Evolutionary conservation across 2,888 invertebrate genomes (phyloP), one percentile per base, ranked within the genome.

Genomic region (Mythimna ferrago): DNA sequence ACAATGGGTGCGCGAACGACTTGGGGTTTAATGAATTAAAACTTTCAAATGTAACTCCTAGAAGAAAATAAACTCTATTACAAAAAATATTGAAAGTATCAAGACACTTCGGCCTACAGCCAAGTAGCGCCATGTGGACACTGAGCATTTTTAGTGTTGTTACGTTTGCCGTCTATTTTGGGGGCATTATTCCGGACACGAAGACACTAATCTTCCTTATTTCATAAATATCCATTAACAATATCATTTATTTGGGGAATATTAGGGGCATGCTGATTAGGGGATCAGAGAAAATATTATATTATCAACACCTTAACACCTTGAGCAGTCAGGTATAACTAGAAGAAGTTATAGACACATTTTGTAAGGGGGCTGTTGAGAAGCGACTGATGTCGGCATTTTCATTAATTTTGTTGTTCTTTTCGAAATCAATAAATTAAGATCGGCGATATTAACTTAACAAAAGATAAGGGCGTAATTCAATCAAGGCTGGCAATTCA

Each of bases 141-240:
- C 85, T 89, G 87, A 91, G 89, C 89, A 92, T 93, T 92, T 92
- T 91, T 91, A 90, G 89, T 89, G 89, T 89, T 89, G 90, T 89
- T 89, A 86, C 77, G 44, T 77, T 84, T 66, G 72, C 69, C 81
- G 85, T 90, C 86, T 91, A 90, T 89, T 91, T 91, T 91, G 85
- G 85, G 89, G 89, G 89, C 86, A 88, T 84, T 90, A 95, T 94
- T 94, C 93, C 85, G 92, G 91, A 93, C 94, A 94, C 93, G 92
- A 86, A 65, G 83, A 80, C 81, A 83, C 82, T 87, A 84, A 85
- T 83, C 85, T 81, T 83, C 78, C 76, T 84, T 88, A 88, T 87
- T 88, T 83, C 84, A 89, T 85, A 87, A 85, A 88, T 84, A 85
- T 85, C 73, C 82, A 81, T 82, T 82, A 82, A 79, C 77, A 74